Evolutionary conservation across 2,113 vertebrate genomes (phyloP).

Genomic region (Coreoperca whiteheadi): DNA sequence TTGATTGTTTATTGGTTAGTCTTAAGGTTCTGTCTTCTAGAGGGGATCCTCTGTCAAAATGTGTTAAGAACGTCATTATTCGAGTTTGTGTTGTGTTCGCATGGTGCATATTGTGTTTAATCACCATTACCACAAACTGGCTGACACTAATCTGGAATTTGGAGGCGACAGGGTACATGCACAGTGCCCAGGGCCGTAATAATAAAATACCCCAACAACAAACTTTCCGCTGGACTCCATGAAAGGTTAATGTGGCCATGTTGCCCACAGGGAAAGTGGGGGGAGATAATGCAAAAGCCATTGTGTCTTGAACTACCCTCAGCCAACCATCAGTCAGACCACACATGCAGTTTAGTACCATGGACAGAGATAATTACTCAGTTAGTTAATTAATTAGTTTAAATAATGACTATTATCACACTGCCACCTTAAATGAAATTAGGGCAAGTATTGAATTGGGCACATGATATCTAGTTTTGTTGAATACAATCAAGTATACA

Average conservation of each 20-base stretch:
- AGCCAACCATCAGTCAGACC: neutral
- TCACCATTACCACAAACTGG: neutral
- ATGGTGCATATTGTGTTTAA: neutral
- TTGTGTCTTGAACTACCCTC: neutral
- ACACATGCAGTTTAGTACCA: neutral
- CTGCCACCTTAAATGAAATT: neutral
- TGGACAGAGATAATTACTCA: neutral
- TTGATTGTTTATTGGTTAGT: neutral
- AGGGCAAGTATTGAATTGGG: neutral
- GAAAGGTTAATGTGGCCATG: neutral
- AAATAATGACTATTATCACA: neutral
- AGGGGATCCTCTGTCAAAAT: neutral
- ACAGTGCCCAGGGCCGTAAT: neutral
- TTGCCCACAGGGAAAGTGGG: neutral
- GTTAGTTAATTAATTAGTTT: neutral
- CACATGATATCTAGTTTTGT: neutral
- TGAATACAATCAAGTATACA: neutral
- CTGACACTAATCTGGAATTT: neutral
- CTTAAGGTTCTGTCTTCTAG: neutral
- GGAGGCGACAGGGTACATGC: neutral
- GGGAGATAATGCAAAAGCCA: neutral
- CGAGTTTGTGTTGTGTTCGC: neutral
- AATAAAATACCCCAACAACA: neutral
- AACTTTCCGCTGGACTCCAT: neutral
- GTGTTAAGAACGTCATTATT: neutral